These are phyloP conservation scores for Tachysurus fulvidraco DNA, from an alignment of 2,113 vertebrate species.

Conservation along the genomic window DNA sequence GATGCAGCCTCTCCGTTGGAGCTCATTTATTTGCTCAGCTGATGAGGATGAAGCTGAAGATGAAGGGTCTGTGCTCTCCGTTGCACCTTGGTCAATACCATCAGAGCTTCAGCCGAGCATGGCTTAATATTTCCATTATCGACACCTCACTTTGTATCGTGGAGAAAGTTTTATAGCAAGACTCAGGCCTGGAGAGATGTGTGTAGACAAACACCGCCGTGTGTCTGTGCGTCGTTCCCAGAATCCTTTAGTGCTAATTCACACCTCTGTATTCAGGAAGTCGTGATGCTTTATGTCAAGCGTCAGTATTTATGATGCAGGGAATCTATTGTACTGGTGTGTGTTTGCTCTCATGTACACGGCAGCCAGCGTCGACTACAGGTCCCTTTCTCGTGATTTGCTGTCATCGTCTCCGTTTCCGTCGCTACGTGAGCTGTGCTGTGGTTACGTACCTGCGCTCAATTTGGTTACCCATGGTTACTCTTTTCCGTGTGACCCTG, in stretches of 20 bases:
- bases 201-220: background rate
- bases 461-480: too few species aligned
- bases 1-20: slow-evolving; percentile 61
- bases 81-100: slow-evolving; percentile 43
- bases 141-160: slow-evolving; percentile 20
- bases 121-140: slow-evolving; percentile 53
- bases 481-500: background rate
- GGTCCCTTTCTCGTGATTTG: too few species aligned
- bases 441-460: background rate
- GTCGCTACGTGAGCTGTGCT: background rate
- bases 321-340: background rate
- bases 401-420: background rate
- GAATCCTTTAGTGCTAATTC: background rate
- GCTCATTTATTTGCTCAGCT: slow-evolving; percentile 67
- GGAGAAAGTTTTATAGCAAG: slow-evolving; percentile 4
- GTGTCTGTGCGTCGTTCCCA: background rate
- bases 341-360: background rate
- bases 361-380: background rate
- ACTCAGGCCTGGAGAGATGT: background rate
- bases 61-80: slow-evolving; percentile 26
- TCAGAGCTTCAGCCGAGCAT: slow-evolving; percentile 31
- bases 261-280: background rate
- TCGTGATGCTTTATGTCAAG: background rate
- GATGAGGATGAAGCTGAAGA: slow-evolving; percentile 44
- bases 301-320: background rate